These are phyloP conservation scores for Cephus spinipes DNA, from an alignment of 2,888 invertebrate genomes.

Conservation along the genomic window DNA sequence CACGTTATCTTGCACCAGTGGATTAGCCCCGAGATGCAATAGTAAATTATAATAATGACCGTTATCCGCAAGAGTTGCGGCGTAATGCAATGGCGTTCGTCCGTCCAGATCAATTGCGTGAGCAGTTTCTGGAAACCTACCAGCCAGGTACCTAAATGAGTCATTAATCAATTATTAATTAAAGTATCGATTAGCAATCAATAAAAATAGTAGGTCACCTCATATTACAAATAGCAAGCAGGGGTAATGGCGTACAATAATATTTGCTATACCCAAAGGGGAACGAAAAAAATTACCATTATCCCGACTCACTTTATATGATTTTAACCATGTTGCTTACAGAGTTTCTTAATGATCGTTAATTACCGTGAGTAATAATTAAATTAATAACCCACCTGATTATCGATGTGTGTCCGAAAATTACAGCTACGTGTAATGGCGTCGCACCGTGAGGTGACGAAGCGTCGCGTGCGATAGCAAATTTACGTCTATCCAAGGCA, in stretches of 20 bases:
- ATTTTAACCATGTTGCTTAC: background rate
- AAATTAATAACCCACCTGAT: constrained; percentile 48
- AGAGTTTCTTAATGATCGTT: background rate
- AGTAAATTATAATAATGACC: constrained; percentile 89
- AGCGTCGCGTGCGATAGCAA: constrained; percentile 89
- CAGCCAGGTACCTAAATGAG: constrained; percentile 72
- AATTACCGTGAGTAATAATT: background rate
- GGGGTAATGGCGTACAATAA: background rate
- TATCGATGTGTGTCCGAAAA: constrained; percentile 81
- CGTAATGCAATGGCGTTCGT: constrained; percentile 90
- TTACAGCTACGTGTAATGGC: constrained; percentile 87
- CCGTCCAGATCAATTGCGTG: constrained; percentile 83
- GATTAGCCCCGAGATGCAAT: constrained; percentile 87
- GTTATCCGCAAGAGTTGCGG: constrained; percentile 85
- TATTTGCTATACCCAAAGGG: background rate
- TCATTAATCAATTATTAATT: constrained; percentile 17
- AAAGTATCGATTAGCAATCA: background rate
- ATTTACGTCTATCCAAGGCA: constrained; percentile 88
- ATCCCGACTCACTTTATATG: background rate
- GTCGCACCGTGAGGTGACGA: constrained; percentile 86
- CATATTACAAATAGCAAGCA: background rate
- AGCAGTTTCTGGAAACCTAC: constrained; percentile 89
- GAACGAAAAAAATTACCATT: background rate
- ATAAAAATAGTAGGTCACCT: background rate
- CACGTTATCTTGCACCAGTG: constrained; percentile 86